phyloP scores from a whole-genome alignment of 2,113 vertebrate genomes.

The Nannospalax galili region DNA sequence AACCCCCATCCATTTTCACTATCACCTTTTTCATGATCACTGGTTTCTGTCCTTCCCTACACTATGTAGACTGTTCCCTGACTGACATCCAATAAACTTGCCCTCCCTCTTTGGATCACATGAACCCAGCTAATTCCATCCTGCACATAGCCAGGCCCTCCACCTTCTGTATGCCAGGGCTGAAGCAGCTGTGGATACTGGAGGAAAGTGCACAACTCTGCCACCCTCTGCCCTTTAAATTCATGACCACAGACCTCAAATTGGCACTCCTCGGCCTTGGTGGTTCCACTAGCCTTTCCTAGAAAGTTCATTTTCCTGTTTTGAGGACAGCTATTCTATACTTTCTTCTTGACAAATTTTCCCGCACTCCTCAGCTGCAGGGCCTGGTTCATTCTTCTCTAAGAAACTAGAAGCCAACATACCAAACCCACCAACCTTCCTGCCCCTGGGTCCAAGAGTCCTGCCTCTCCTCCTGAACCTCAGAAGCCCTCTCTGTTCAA shows the following conservation, averaged over 20 bases:
- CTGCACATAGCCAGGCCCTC: neutral
- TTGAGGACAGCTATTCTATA: neutral
- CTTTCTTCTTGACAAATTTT: neutral
- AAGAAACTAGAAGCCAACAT: neutral
- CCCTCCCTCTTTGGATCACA: neutral
- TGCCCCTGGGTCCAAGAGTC: neutral
- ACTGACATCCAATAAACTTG: neutral
- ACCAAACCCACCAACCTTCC: neutral
- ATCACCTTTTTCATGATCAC: neutral
- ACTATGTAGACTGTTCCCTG: neutral
- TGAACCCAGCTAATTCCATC: neutral
- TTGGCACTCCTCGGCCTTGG: constrained; percentile 63
- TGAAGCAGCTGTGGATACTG: neutral
- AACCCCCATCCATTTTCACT: neutral
- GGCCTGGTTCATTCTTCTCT: neutral
- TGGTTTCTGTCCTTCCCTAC: neutral
- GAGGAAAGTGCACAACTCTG: neutral
- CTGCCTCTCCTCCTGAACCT: neutral
- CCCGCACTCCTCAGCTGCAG: neutral
- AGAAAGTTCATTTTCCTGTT: constrained; percentile 61
- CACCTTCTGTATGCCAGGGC: neutral
- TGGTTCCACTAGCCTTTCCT: constrained; percentile 64
- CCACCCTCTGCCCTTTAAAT: constrained; percentile 47
- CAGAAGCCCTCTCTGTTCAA: neutral
- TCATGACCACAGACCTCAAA: constrained; percentile 77